phyloP scores from a whole-genome alignment of 2,113 vertebrate genomes.

The Cygnus buccinator region DNA sequence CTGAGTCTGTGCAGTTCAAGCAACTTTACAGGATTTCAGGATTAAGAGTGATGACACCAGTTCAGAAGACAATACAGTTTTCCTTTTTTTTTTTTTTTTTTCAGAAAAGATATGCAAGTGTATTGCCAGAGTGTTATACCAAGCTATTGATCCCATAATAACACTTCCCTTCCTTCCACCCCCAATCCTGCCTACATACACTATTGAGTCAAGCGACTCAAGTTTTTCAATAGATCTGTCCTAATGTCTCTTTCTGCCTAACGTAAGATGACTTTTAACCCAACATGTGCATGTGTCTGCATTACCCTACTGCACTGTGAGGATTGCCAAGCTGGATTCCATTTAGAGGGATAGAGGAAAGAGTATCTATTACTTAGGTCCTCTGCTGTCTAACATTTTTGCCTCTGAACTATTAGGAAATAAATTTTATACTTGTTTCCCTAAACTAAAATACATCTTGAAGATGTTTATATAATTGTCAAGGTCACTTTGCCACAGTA shows the following conservation, averaged over 20 bases:
- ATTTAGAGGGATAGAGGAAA: neutral
- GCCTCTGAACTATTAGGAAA: neutral
- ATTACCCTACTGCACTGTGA: neutral
- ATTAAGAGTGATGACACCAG: neutral
- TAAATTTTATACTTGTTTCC: neutral
- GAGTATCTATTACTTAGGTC: neutral
- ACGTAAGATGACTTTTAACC: neutral
- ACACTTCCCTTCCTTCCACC: neutral
- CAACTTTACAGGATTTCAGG: neutral
- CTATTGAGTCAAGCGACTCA: neutral
- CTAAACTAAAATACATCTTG: neutral
- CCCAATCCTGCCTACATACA: neutral
- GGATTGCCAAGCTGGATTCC: neutral
- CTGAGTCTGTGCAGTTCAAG: neutral
- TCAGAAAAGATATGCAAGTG: neutral
- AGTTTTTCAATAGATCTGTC: neutral
- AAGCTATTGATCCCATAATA: neutral
- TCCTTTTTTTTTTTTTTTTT: neutral
- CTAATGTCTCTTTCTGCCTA: neutral
- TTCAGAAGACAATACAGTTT: neutral
- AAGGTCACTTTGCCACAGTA: neutral
- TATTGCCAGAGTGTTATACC: neutral
- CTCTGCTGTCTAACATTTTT: neutral
- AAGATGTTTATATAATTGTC: neutral
- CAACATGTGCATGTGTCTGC: neutral